Base-by-base conservation (phyloP, 2,888 invertebrate genomes). In the Timema podura region DNA sequence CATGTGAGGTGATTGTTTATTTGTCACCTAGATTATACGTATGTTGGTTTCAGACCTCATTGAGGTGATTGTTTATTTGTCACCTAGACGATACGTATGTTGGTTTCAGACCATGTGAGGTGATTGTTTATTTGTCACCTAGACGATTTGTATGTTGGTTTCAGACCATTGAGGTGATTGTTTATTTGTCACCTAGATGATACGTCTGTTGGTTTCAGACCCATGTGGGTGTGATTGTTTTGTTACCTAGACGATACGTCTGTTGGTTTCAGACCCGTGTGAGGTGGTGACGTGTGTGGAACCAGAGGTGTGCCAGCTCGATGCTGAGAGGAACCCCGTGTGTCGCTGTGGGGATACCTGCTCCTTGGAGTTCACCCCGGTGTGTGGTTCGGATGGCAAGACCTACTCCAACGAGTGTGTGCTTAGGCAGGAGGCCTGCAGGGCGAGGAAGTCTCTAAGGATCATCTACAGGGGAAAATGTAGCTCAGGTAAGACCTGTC, bases 391-490 rank as follows among this genome's bases (percentile, higher is more conserved):
- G 71, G 91, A 92, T 79, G 91, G 90, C 74, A 88, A 87, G 80
- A 92, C 92, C 70, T 93, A 92, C 79, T 85, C 90, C 66, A 93
- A 92, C 79, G 91, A 93, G 78, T 96, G 95, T 78, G 87, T 89
- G 72, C 84, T 95, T 74, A 85, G 90, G 69, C 87, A 90, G 76
- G 89, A 92, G 78, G 90, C 93, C 5, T 96, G 96, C 82, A 85
- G 90, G 69, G 85, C 89, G 44, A 82, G 91, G 76, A 88, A 89
- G 76, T 87, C 88, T 74, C 86, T 93, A 48, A 86, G 90, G 73
- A 91, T 92, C 74, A 89, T 93, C 75, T 93, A 93, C 82, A 85
- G 89, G 74, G 94, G 93, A 73, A 90, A 91, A 79, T 95, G 95
- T 82, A 88, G 88, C 77, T 89, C 91, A 80, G 92, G 92, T 92